Conservation (phyloP, 2,797 vertebrate species). For the Macrochelys suwanniensis region DNA sequence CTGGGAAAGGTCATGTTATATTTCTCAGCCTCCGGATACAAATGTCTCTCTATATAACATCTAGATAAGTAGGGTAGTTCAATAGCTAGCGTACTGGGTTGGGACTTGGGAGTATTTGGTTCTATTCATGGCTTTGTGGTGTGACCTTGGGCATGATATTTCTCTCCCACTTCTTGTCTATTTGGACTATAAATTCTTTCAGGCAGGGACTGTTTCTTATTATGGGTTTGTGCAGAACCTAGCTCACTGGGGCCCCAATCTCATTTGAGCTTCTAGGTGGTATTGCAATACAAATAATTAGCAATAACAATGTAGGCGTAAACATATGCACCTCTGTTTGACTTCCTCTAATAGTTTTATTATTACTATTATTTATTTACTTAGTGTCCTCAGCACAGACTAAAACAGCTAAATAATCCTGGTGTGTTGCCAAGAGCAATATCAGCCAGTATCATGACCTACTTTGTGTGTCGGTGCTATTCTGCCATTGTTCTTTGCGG, state of each 20-base stretch:
- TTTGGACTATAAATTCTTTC: not conserved
- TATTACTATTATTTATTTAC: accelerated
- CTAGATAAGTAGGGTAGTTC: no score
- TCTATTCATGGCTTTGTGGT: not conserved
- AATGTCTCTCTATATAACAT: not conserved
- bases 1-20: accelerated
- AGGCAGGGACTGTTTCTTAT: not conserved
- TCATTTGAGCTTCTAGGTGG: not conserved
- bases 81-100: not conserved
- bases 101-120: not conserved
- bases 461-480: not conserved
- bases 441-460: not conserved
- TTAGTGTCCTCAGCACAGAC: not conserved
- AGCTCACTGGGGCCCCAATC: not conserved
- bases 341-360: not conserved
- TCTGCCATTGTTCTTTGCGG: conserved; percentile 12
- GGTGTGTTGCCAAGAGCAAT: conserved; percentile 20
- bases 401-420: not conserved
- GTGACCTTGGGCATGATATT: not conserved
- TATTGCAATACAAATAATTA: not conserved
- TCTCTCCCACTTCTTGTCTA: not conserved
- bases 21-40: not conserved
- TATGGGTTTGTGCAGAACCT: not conserved
- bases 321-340: not conserved
- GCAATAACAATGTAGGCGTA: not conserved